phyloP scores from a whole-genome alignment of 2,797 vertebrate species.

The Coranthus polyacanthus region DNA sequence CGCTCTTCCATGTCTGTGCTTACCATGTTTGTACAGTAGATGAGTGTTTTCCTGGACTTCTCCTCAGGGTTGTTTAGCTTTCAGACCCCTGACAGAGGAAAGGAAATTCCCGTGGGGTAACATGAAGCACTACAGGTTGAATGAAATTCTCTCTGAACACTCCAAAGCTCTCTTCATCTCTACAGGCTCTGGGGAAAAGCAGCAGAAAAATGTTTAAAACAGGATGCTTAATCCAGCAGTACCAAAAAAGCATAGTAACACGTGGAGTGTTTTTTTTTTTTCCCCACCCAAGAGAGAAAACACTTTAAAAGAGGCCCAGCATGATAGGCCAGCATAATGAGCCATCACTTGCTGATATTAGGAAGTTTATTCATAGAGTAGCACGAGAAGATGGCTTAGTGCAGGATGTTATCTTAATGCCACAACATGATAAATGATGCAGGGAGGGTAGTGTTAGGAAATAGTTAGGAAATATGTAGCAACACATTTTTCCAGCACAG shows the following conservation, averaged over 20 bases:
- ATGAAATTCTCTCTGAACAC: slow-evolving; percentile 77
- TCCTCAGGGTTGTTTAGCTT: slow-evolving; percentile 75
- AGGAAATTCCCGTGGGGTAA: slow-evolving; percentile 59
- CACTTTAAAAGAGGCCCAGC: slow-evolving; percentile 70
- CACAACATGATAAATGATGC: slow-evolving; percentile 80
- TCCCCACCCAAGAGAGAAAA: slow-evolving; percentile 75
- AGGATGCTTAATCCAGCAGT: slow-evolving; percentile 74
- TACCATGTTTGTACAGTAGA: slow-evolving; percentile 75
- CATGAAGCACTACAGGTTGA: slow-evolving; percentile 76
- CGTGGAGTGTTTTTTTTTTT: slow-evolving; percentile 33
- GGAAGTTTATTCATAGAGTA: slow-evolving; percentile 77
- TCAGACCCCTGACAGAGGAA: slow-evolving; percentile 74
- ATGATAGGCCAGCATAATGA: slow-evolving; percentile 77
- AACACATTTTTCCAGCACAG: slow-evolving; percentile 45
- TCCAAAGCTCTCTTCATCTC: slow-evolving; percentile 77
- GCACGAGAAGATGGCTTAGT: slow-evolving; percentile 68
- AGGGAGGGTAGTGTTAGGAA: slow-evolving; percentile 55
- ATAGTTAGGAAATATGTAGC: slow-evolving; percentile 51
- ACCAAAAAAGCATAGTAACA: slow-evolving; percentile 49
- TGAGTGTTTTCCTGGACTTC: slow-evolving; percentile 69
- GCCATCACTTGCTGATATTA: slow-evolving; percentile 79
- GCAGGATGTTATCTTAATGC: slow-evolving; percentile 78
- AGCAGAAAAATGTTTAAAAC: slow-evolving; percentile 70
- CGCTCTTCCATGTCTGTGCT: slow-evolving; percentile 62
- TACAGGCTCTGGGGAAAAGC: slow-evolving; percentile 65